Evolutionary conservation across 1,140 invertebrate genomes (phyloP).

Genomic region (Papilio dardanus): DNA sequence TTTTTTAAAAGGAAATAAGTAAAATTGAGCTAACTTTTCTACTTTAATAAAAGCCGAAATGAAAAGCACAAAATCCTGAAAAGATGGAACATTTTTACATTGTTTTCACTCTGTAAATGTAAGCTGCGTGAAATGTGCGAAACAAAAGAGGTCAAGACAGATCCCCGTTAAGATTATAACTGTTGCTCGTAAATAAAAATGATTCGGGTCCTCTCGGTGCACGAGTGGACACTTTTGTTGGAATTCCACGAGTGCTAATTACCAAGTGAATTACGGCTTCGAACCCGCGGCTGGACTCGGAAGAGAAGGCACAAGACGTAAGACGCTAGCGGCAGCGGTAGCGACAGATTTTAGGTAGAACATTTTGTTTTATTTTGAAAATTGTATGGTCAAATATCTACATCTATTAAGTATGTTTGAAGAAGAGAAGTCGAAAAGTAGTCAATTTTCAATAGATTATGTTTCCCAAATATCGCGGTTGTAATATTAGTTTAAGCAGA

Average conservation of each 20-base stretch:
- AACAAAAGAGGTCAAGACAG: constrained; percentile 55
- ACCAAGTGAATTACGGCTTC: constrained; percentile 69
- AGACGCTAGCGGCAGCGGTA: constrained; percentile 40
- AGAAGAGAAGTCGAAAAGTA: no score
- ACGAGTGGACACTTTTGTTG: constrained; percentile 73
- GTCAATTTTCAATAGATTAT: no score
- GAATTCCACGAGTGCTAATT: constrained; percentile 75
- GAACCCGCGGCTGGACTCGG: constrained; percentile 42
- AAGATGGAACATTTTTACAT: neutral
- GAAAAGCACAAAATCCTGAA: no score
- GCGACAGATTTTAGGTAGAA: no score
- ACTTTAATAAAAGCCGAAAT: neutral
- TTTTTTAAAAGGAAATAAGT: neutral
- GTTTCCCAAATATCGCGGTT: neutral
- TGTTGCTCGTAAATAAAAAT: constrained; percentile 68
- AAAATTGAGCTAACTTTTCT: neutral
- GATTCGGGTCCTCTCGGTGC: constrained; percentile 60
- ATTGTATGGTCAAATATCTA: no score
- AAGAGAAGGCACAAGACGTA: constrained; percentile 32
- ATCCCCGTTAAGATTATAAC: constrained; percentile 65
- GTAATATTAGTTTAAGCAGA: neutral
- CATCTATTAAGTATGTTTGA: no score
- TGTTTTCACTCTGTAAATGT: constrained; percentile 3
- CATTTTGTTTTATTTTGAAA: no score
- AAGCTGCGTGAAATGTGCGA: constrained; percentile 39